Evolutionary conservation across 1,140 invertebrate species (phyloP).

Genomic region (Musca vetustissima): DNA sequence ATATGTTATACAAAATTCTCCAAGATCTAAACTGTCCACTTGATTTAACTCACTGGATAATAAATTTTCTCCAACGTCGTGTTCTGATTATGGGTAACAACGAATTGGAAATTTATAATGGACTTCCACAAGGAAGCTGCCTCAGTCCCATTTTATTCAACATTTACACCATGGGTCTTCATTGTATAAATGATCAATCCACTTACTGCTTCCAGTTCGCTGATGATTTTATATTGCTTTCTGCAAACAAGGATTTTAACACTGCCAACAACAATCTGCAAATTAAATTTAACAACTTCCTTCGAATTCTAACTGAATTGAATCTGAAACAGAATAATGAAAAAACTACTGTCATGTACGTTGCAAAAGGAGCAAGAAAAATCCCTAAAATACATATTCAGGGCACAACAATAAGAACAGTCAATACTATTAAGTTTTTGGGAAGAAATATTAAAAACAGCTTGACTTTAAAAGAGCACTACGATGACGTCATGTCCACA

Average conservation of each 20-base stretch:
- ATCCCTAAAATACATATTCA: background rate
- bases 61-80: background rate
- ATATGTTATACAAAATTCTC: background rate
- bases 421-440: background rate
- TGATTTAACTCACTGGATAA: no score
- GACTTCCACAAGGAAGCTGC: background rate
- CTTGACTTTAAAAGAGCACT: background rate
- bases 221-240: background rate
- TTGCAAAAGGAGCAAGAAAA: background rate
- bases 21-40: background rate
- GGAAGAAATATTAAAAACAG: conserved; percentile 3
- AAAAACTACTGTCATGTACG: conserved; percentile 1
- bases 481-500: background rate
- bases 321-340: background rate
- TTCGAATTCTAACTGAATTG: background rate
- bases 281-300: background rate
- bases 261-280: background rate
- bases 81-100: background rate
- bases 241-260: background rate
- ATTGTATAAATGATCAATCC: background rate
- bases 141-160: background rate
- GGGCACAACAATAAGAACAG: background rate
- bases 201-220: background rate
- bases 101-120: background rate
- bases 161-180: background rate